Evolutionary conservation across 2,888 invertebrate species (phyloP).

Genomic region (Dasypogon diadema): DNA sequence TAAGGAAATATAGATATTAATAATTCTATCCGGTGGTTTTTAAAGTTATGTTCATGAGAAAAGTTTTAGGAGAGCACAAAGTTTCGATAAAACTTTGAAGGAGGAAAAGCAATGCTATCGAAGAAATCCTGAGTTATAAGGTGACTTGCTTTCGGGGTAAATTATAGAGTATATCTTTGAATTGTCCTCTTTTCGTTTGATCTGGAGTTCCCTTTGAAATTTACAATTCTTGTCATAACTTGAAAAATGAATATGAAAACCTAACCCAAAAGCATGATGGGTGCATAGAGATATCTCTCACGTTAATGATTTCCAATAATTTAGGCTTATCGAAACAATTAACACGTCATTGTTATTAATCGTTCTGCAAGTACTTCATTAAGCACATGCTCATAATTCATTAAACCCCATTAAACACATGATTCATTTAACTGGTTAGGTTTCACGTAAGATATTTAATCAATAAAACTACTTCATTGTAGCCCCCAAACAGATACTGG

Average conservation of each 20-base stretch:
- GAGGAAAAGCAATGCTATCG: slow-evolving; percentile 28
- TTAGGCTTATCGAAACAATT: slow-evolving; percentile 32
- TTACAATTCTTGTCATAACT: no score
- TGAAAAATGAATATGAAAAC: no score
- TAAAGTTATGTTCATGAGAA: slow-evolving; percentile 18
- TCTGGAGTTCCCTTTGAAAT: no score
- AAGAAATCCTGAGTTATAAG: slow-evolving; percentile 6
- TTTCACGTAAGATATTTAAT: not conserved
- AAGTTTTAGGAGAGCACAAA: slow-evolving; percentile 26
- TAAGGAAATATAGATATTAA: slow-evolving; percentile 26
- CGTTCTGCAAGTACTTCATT: slow-evolving; percentile 26
- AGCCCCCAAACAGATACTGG: no score
- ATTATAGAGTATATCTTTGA: not conserved
- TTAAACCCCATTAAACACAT: slow-evolving; percentile 17
- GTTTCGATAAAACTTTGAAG: slow-evolving; percentile 34
- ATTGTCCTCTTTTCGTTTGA: no score
- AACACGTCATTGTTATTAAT: slow-evolving; percentile 28
- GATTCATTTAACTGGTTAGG: slow-evolving; percentile 6
- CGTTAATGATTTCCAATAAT: not conserved
- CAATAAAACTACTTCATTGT: not conserved
- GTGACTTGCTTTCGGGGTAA: not conserved
- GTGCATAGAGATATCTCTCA: no score
- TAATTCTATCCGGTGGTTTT: slow-evolving; percentile 28
- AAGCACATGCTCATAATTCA: slow-evolving; percentile 24
- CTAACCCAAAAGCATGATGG: no score